Evolutionary conservation across 2,888 invertebrate genomes (phyloP), one percentile per base, ranked within the genome.

Genomic region (Melanargia galathea): DNA sequence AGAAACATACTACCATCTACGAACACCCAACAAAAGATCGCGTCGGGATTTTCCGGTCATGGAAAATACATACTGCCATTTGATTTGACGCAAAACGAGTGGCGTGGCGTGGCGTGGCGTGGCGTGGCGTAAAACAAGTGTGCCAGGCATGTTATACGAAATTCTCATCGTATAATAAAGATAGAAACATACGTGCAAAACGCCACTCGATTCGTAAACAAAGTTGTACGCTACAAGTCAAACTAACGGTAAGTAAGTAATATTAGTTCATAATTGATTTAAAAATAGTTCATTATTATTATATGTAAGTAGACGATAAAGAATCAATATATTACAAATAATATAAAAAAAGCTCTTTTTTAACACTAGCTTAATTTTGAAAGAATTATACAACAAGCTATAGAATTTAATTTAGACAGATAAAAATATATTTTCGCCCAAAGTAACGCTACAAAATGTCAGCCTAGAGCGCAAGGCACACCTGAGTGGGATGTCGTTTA

Each of bases 261-360:
- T 58, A 38, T 11, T 35, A 52, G 16, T 35, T 33, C 26, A 33
- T 35, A 33, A 20, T 52, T 52, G 4, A 54, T 38, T 1, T 22
- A 54, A 30, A 54, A 13, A 52, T 35, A 35, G 11, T 18, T 48
- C 24, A 49, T 49, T 49, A 49, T 38, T 11, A 18, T 16, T 33
- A 52, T n/a, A n/a, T n/a, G n/a, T 52, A 20, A 52, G 18, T 33
- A 35, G 35, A 11, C 35, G 20, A 33, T 38, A 38, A 38, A 38
- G 54, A 13, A n/a, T 18, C 38, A 35, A 54, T 54, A 35, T 52
- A 52, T 52, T 35, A 52, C 33, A 35, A 20, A 52, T 52, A 35
- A 52, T 35, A 52, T 46, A 46, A 46, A 18, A 46, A 46, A 11
- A 48, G 46, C 24, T 48, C 46, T 22, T 7, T 35, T 35, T 8